phyloP scores from a whole-genome alignment of 2,888 invertebrate species.

The Seira sanloemensis region DNA sequence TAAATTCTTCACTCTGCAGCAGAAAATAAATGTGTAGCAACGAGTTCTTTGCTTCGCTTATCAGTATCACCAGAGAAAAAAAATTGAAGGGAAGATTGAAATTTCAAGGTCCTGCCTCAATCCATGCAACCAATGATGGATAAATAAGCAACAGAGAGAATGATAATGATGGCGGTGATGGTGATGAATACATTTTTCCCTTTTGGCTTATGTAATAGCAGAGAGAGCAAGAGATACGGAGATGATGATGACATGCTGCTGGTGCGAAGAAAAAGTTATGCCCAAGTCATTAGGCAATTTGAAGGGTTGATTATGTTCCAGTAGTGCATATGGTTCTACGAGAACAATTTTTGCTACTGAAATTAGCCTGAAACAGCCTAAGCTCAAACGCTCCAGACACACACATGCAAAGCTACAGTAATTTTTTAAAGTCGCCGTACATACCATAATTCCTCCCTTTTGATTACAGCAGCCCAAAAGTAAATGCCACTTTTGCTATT shows the following conservation, averaged over 20 bases:
- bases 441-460: not conserved
- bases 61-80: not conserved
- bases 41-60: conserved; percentile 17
- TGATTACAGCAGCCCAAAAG: not conserved
- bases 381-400: not conserved
- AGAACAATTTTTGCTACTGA: not conserved
- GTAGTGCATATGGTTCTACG: too few species aligned
- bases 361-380: not conserved
- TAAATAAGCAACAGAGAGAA: not conserved
- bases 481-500: too few species aligned
- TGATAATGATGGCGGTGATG: not conserved
- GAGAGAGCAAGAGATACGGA: too few species aligned
- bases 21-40: too few species aligned
- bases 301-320: not conserved
- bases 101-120: conserved; percentile 62
- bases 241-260: not conserved
- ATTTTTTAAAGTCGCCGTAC: not conserved
- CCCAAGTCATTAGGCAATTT: not conserved
- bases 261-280: too few species aligned
- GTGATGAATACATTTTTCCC: not conserved
- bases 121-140: not conserved
- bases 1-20: conserved; percentile 31
- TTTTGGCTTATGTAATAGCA: not conserved
- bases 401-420: not conserved
- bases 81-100: conserved; percentile 30